Evolutionary conservation across 1,140 invertebrate genomes (phyloP), one percentile per base, ranked within the genome.

Genomic region (Bombus terrestris): DNA sequence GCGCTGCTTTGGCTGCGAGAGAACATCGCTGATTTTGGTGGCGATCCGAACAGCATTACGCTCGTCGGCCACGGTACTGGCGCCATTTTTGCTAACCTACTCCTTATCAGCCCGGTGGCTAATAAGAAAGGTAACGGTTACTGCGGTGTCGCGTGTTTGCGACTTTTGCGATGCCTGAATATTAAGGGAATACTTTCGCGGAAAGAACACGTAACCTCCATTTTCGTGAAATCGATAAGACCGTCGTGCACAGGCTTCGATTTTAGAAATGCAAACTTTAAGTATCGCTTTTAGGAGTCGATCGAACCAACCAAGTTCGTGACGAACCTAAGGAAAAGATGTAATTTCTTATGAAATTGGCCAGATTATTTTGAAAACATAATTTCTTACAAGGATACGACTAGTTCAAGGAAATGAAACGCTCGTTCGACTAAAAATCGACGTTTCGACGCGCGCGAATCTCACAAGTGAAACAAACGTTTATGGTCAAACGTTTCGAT

Each of bases 21-120:
- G 93, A 98, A 99, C 95, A 97, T 98, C 86, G 96, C 95, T 53
- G 96, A 97, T 91, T 97, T 99, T 92, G 98, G 98, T 28, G 99
- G 99, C 0, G 97, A 99, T 95, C 96, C 97, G 1, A 95, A 95
- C 43, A 96, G 96, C 1, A 97, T 99, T 4, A 99, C 99, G 0
- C 93, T 99, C 28, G 97, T 99, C 95, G 99, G 99, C 0, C 98
- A 99, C 92, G 98, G 98, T 71, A 99, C 98, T 2, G 99, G 99
- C 0, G 98, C 98, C 0, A 98, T 98, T 53, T 98, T 98, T 92
- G 97, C 98, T 77, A 99, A 98, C 95, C 97, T 98, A 83, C 96
- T 99, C 64, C 97, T 98, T 95, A 96, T 98, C 32, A 98, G 98
- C 72, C 98, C 98, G 1, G 97, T 98, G 62, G 96, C 96, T 81